A percentile compares a stretch with the other conserved stretches of the same genome.
Conservation (phyloP, 2,888 invertebrate species). For the Heliconius charithonia region DNA sequence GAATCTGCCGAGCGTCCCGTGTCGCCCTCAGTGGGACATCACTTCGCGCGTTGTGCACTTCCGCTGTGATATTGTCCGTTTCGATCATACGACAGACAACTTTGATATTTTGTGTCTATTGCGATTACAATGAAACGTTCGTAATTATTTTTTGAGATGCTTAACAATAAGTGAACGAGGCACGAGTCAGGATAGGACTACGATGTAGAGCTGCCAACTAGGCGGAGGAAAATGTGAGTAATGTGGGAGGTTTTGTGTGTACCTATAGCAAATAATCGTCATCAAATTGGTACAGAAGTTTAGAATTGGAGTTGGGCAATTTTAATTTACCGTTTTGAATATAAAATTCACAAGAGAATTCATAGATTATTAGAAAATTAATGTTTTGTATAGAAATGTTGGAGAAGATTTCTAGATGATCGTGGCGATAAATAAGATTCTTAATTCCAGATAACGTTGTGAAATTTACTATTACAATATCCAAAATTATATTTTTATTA, state of each 20-base stretch:
- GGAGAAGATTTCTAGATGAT: no score
- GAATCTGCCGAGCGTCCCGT: slow-evolving; percentile 74
- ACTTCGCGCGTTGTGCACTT: slow-evolving; percentile 73
- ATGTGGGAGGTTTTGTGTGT: slow-evolving; percentile 40
- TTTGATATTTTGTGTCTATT: slow-evolving; percentile 42
- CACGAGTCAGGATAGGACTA: slow-evolving; percentile 60
- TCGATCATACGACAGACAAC: slow-evolving; percentile 34
- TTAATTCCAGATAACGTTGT: no score
- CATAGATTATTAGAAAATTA: no score
- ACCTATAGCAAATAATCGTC: not conserved
- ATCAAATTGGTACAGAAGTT: no score
- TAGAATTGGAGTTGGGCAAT: not conserved
- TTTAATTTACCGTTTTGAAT: no score
- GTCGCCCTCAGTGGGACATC: slow-evolving; percentile 54
- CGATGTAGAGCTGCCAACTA: slow-evolving; percentile 77
- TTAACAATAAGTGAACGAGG: slow-evolving; percentile 57
- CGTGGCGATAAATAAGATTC: no score
- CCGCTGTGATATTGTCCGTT: slow-evolving; percentile 56
- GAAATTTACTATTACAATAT: no score
- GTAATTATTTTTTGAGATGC: slow-evolving; percentile 53
- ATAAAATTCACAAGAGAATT: not conserved
- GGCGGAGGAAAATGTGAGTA: slow-evolving; percentile 80
- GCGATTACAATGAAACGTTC: slow-evolving; percentile 52
- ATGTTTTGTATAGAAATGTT: no score
- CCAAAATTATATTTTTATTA: no score